Percentiles rank a stretch among this genome's conserved stretches.
Conservation (phyloP, 2,797 vertebrate species). For the Erethizon dorsatum region DNA sequence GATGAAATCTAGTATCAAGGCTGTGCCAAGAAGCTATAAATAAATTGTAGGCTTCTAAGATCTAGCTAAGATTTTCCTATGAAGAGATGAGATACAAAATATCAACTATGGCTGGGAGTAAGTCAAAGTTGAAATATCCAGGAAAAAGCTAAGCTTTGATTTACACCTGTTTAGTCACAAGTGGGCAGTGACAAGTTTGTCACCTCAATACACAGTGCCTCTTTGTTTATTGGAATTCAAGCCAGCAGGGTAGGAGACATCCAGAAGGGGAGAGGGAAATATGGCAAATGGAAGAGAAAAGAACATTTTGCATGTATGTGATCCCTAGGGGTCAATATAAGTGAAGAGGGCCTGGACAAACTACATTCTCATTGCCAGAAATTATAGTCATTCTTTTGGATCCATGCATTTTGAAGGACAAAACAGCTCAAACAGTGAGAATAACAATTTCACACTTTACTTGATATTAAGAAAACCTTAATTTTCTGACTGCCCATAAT, state of each 20-base stretch:
- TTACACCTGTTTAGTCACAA: neutral
- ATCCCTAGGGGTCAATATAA: neutral
- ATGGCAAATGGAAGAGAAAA: neutral
- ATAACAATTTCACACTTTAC: neutral
- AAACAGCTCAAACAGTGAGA: neutral
- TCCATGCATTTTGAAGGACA: neutral
- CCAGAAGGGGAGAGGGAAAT: neutral
- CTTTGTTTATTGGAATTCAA: neutral
- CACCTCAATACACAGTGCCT: neutral
- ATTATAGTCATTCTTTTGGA: neutral
- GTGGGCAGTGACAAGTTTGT: neutral
- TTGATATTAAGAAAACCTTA: constrained; percentile 12
- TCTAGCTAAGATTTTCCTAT: constrained; percentile 8
- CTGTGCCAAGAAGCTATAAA: neutral
- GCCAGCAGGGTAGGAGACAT: neutral
- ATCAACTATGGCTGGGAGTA: neutral
- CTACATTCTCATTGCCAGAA: neutral
- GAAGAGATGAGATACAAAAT: constrained; percentile 17
- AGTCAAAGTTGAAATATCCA: neutral
- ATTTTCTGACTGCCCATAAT: neutral
- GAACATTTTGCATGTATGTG: neutral
- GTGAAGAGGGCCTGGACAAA: neutral
- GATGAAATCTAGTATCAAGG: neutral
- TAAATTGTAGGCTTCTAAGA: constrained; percentile 6
- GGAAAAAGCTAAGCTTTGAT: neutral